Base-by-base conservation (phyloP, 2,888 invertebrate genomes). In the Dicyrtomina minuta region DNA sequence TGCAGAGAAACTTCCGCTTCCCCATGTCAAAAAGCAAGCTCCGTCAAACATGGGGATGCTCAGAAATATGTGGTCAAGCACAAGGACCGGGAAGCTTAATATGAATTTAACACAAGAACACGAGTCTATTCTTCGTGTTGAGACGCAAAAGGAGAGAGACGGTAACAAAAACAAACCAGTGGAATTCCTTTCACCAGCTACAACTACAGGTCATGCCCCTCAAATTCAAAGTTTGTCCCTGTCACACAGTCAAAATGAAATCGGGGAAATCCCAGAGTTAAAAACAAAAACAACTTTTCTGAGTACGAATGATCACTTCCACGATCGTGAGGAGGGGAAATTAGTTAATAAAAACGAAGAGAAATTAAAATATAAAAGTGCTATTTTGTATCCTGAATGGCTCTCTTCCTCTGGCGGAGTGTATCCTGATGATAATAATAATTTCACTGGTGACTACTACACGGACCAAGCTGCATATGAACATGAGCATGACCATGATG, bases 21-120 rank as follows among this genome's bases (percentile, higher is more conserved):
- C 39, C 39, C 51, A 64, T 20, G 51, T 53, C 22, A 22, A 51
- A 2, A 64, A 46, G 64, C 27, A 66, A 59, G n/a, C n/a, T n/a
- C 58, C 72, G 51, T 66, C 65, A 61, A 71, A 61, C n/a, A 73
- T 76, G 68, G 74, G 74, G 72, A 69, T 76, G 62, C 72, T 73
- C 20, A 65, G 77, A 49, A 75, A 77, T 70, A 66, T 75, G 62
- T 77, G 77, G 77, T 71, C 71, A 41, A 75, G 73, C 61, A 75
- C 71, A 51, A 46, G 72, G 66, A 71, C 74, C 69, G 67, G 68
- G 8, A 74, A 74, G 74, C 68, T 75, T 64, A 77, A 77, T 75
- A 72, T 77, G 71, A 77, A 77, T 75, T 73, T 77, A 71, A 75
- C 77, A 51, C 72, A 77, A 43, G 72, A 77, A 71, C 77, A 75